These are phyloP conservation scores for Psittacula echo DNA, from an alignment of 2,797 vertebrate genomes.

Conservation along the genomic window DNA sequence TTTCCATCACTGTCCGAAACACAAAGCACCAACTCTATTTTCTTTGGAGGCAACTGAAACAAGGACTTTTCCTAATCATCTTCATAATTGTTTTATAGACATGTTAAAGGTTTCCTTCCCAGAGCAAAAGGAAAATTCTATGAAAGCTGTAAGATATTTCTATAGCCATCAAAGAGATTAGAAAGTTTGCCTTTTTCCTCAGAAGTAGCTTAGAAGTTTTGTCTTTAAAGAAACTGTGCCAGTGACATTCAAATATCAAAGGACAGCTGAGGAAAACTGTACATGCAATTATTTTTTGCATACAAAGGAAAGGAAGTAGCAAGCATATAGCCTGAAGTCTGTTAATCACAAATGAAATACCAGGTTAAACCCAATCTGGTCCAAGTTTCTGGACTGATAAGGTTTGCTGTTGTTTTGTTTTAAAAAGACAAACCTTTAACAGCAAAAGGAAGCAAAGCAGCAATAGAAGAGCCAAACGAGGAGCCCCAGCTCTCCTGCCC, in stretches of 20 bases:
- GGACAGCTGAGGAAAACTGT: constrained; percentile 34
- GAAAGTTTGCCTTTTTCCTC: constrained; percentile 36
- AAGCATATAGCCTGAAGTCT: constrained; percentile 12
- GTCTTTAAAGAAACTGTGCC: constrained; percentile 52
- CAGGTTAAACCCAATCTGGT: neutral
- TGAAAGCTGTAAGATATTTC: constrained; percentile 55
- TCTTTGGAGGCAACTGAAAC: constrained; percentile 69
- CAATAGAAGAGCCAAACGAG: neutral
- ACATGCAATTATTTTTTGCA: constrained; percentile 50
- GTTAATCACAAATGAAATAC: constrained; percentile 27
- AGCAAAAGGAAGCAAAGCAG: neutral
- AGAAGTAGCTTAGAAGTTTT: constrained; percentile 64
- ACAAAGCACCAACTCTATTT: constrained; percentile 66
- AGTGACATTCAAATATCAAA: constrained; percentile 44
- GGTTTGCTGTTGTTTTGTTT: neutral
- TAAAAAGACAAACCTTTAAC: neutral
- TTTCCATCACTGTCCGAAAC: constrained; percentile 49
- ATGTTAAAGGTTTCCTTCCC: constrained; percentile 58
- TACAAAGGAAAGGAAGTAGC: constrained; percentile 61
- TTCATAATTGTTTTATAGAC: constrained; percentile 41
- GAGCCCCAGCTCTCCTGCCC: neutral
- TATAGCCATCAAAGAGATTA: constrained; percentile 60
- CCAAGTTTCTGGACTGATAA: neutral
- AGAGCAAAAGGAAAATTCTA: constrained; percentile 1
- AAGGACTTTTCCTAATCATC: constrained; percentile 50